Evolutionary conservation across 2,797 vertebrate genomes (phyloP), one percentile per base, ranked within the genome.

Genomic region (Dromococcyx pavoninus): DNA sequence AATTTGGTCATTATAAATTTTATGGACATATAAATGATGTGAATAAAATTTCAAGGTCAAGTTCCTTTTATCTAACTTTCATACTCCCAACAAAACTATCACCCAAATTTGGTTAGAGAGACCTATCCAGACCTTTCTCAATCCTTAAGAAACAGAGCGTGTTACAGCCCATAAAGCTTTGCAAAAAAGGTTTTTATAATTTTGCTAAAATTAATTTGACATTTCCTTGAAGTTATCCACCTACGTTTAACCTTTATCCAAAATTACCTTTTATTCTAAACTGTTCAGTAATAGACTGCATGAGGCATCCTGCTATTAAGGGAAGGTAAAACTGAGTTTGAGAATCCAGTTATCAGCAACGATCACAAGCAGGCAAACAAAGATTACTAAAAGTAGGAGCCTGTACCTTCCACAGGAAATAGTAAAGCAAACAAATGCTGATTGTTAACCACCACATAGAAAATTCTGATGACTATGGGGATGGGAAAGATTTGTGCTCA

Each of bases 391-490:
- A 22, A 89, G 21, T 37, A 92, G 73, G 17, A 27, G 86, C 30
- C 53, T 65, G 15, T 44, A 83, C 88, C 9, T 39, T 21, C 32
- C 32, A 77, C 60, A 81, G 41, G 33, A 93, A 88, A 74, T 39
- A 51, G 61, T 83, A 97, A 96, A 70, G 93, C 17, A 90, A 94
- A 96, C 76, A 83, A 54, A 70, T 77, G 80, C 37, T 69, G 88
- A 90, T 89, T 96, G 65, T 85, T 91, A 96, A 91, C 92, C 89
- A 95, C 43, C 86, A 77, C 9, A 6, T 67, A 93, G 96, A 44
- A 93, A 73, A 81, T 46, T 62, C 33, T 28, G 39, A 46, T 22
- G 32, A 33, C 9, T 66, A 48, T 23, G 19, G 17, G 11, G 22
- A 67, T 32, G 22, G 14, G 43, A 53, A 67, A 19, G 61, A 48